phyloP scores from a whole-genome alignment of 2,113 vertebrate genomes.

The Hippocampus guttulatus region DNA sequence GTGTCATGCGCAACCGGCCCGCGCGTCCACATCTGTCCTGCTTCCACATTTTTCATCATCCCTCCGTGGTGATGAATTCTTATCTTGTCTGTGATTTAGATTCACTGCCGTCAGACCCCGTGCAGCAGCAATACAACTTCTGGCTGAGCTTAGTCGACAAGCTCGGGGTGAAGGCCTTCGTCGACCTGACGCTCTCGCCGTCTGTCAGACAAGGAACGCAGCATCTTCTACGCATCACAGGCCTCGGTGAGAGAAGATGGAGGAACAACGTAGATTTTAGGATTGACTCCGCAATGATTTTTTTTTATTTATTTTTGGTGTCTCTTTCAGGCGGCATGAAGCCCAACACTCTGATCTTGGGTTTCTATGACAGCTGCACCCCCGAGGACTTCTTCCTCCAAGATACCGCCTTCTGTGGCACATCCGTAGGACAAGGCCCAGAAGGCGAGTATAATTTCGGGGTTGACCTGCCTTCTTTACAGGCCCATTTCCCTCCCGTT shows the following conservation, averaged over 20 bases:
- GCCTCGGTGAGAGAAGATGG: slow-evolving; percentile 70
- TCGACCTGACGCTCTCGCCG: slow-evolving; percentile 81
- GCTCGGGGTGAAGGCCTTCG: slow-evolving; percentile 86
- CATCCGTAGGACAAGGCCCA: slow-evolving; percentile 25
- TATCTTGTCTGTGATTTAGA: slow-evolving; percentile 57
- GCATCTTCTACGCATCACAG: slow-evolving; percentile 84
- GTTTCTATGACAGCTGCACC: slow-evolving; percentile 82
- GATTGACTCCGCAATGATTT: background rate
- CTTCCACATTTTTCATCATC: no score
- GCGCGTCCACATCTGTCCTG: background rate
- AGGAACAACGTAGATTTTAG: background rate
- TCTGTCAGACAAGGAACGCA: slow-evolving; percentile 84
- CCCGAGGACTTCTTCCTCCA: slow-evolving; percentile 87
- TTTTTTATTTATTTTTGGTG: background rate
- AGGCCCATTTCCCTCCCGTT: slow-evolving; percentile 82
- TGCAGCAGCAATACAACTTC: slow-evolving; percentile 85
- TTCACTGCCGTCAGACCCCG: slow-evolving; percentile 76
- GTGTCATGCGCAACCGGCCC: background rate
- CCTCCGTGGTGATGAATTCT: background rate
- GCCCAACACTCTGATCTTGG: slow-evolving; percentile 84
- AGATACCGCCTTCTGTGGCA: slow-evolving; percentile 76
- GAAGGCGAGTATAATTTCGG: slow-evolving; percentile 76
- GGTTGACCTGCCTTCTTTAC: slow-evolving; percentile 78
- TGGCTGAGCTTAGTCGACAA: slow-evolving; percentile 87
- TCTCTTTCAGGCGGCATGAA: slow-evolving; percentile 84